Evolutionary conservation across 2,113 vertebrate genomes (phyloP).

Genomic region (Cebidichthys violaceus): DNA sequence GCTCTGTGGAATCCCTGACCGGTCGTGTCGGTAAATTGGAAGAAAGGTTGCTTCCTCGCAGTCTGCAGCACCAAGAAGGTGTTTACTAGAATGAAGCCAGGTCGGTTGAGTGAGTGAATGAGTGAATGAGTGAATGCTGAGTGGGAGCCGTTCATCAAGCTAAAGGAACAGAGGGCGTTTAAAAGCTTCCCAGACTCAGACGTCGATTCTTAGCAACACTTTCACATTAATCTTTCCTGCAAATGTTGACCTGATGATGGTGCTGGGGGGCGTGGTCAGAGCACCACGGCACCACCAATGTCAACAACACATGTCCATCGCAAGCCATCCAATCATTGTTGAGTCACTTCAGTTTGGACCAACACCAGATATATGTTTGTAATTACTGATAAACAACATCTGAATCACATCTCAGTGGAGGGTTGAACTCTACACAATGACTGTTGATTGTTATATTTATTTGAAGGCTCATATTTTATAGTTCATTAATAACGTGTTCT

Average conservation of each 20-base stretch:
- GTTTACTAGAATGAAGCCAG: not conserved
- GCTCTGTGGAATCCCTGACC: not conserved
- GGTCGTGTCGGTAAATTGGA: not conserved
- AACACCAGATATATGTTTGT: not conserved
- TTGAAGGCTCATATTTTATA: not conserved
- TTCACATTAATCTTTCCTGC: not conserved
- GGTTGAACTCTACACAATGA: not conserved
- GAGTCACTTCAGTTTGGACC: not conserved
- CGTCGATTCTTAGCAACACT: not conserved
- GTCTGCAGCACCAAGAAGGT: not conserved
- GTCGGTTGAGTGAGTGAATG: not conserved
- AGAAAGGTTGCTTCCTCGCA: not conserved
- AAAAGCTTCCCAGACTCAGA: not conserved
- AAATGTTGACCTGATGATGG: not conserved
- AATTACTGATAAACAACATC: not conserved
- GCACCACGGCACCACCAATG: not conserved
- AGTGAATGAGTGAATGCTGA: too few relatives aligned
- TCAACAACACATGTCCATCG: not conserved
- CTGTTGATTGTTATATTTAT: not conserved
- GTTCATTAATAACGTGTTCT: not conserved
- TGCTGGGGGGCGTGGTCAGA: not conserved
- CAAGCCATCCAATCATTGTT: not conserved
- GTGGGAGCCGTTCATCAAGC: not conserved
- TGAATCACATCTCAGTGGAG: not conserved
- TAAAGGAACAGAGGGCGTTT: not conserved